Conservation (phyloP, 2,113 vertebrate genomes). For the Myocastor coypus region DNA sequence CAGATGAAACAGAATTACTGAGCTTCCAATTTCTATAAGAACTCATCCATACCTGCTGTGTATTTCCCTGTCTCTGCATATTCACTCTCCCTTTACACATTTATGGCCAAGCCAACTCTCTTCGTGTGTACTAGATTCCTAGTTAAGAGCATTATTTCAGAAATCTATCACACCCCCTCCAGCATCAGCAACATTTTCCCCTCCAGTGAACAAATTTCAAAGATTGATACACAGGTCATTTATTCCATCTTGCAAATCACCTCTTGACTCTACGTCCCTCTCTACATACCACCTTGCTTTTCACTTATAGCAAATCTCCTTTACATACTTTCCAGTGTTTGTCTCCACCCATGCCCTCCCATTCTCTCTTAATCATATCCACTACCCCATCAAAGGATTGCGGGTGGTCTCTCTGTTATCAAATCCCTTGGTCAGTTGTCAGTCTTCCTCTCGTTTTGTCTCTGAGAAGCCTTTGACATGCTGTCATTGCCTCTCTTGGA, state of each 20-base stretch:
- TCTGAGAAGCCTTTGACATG: not conserved
- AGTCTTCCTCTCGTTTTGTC: not conserved
- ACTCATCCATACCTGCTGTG: not conserved
- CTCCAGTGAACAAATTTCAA: not conserved
- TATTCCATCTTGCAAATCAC: not conserved
- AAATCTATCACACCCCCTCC: not conserved
- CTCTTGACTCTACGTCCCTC: not conserved
- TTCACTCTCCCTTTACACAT: not conserved
- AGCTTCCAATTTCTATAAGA: not conserved
- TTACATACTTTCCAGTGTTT: not conserved
- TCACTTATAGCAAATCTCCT: not conserved
- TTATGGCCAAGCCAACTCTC: not conserved
- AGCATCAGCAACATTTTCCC: not conserved
- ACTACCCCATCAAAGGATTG: not conserved
- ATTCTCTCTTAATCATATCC: not conserved
- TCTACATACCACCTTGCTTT: not conserved
- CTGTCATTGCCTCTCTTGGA: not conserved
- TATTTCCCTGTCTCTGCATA: not conserved
- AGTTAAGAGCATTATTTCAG: not conserved
- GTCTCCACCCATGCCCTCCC: not conserved
- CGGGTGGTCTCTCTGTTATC: not conserved
- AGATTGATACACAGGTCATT: not conserved
- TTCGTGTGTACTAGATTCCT: not conserved
- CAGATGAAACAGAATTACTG: not conserved
- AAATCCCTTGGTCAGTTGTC: not conserved